Evolutionary conservation across 1,140 invertebrate species (phyloP).

Genomic region (Euglossa dilemma): DNA sequence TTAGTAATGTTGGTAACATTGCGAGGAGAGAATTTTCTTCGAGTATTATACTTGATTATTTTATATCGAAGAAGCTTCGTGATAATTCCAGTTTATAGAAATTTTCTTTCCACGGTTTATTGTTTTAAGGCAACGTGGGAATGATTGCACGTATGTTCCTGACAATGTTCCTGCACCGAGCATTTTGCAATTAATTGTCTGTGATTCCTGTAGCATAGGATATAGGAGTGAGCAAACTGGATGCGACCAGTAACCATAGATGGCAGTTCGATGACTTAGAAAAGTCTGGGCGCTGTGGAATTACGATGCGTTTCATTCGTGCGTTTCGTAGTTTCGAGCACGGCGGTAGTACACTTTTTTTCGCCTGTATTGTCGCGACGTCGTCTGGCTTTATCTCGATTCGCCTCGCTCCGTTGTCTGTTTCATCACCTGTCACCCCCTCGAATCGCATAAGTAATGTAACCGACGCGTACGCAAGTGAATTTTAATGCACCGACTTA

Average conservation of each 20-base stretch:
- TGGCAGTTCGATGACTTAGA: conserved; percentile 46
- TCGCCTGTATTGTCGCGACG: not conserved
- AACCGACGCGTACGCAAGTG: not conserved
- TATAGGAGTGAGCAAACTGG: conserved; percentile 9
- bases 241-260: conserved; percentile 38
- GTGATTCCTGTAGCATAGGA: conserved; percentile 48
- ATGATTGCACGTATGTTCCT: not conserved
- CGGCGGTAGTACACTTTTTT: conserved; percentile 8
- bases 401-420: not conserved
- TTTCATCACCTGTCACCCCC: not conserved
- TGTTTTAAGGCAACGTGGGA: not conserved
- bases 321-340: not conserved
- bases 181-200: conserved; percentile 61
- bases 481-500: not conserved
- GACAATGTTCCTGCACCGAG: not conserved
- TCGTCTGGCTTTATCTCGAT: conserved; percentile 7
- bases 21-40: not conserved
- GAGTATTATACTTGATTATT: not conserved
- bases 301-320: not conserved
- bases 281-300: not conserved
- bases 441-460: conserved; percentile 10
- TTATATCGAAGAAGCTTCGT: too few species aligned
- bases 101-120: too few species aligned
- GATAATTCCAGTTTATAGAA: not conserved
- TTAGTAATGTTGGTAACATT: too few species aligned